Evolutionary conservation across 92 coral and sea anemone species (phyloP), one percentile per base, ranked within the genome.

Genomic region (Phenganax marumi): DNA sequence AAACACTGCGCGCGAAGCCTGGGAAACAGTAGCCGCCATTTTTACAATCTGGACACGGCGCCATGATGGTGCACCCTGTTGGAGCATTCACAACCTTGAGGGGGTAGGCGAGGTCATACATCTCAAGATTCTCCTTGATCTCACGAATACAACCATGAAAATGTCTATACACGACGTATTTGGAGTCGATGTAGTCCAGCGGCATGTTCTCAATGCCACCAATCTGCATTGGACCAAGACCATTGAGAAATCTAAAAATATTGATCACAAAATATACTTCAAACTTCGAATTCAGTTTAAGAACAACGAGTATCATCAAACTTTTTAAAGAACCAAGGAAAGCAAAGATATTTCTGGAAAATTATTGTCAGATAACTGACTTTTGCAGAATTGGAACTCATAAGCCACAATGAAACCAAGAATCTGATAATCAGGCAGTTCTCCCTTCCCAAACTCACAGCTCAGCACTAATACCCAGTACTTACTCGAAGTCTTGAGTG

Each of bases 181-280:
- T 24, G 13, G 70, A 60, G 19, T 79, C 52, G 24, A 89, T 90
- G 73, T 88, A 79, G 3, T 71, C 68, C 21, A 96, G 72, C 13
- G 76, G 84, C 83, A 78, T 78, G 54, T 88, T 89, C 81, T 89
- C 86, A 17, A 88, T 88, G 10, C 99, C 97, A 47, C 99, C 99
- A 65, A 96, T 88, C 81, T 96, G 99, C 68, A 96, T 97, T 23
- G 99, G 99, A 24, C 97, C 99, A 79, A 96, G 93, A 7, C 99
- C 99, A 68, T 96, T 88, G 65, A 96, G 84, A 73, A 89, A 96
- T 17, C 99, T 96, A 83, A n/a, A 66, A 64, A 33, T 5, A 33
- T 33, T 33, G 43, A 33, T 33, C 5, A 33, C 43, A 1, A 33
- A 33, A 33, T 33, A 33, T 33, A 33, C 43, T 33, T 2, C 43